Evolutionary conservation across 2,888 invertebrate species (phyloP).

Genomic region (Nomada ferruginata): DNA sequence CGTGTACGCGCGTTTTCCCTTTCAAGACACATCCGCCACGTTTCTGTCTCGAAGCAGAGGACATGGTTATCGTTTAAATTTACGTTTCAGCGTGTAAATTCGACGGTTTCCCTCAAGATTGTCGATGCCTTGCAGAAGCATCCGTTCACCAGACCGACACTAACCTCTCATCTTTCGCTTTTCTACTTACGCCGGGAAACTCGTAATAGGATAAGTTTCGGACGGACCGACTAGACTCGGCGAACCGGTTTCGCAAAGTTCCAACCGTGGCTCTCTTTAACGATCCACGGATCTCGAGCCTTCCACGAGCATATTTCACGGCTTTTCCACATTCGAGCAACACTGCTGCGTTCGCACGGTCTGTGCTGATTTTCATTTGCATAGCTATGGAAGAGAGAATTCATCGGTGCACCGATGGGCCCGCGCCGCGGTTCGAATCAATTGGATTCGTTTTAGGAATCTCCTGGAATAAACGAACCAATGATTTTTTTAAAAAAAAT

Average conservation of each 20-base stretch:
- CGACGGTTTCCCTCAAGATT: constrained; percentile 45
- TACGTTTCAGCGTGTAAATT: constrained; percentile 50
- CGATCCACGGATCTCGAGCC: constrained; percentile 65
- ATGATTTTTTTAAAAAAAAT: too few relatives aligned
- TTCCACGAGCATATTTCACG: constrained; percentile 42
- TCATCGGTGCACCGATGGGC: neutral
- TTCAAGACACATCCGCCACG: constrained; percentile 16
- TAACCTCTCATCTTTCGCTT: neutral
- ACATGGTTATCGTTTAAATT: constrained; percentile 30
- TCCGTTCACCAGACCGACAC: constrained; percentile 27
- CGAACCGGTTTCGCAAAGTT: constrained; percentile 73
- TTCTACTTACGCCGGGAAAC: constrained; percentile 54
- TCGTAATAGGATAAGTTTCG: constrained; percentile 79
- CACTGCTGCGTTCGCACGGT: neutral
- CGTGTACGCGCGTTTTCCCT: constrained; percentile 9
- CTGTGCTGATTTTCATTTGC: constrained; percentile 36
- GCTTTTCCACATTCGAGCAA: constrained; percentile 28
- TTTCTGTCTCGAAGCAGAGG: constrained; percentile 10
- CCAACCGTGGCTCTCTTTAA: constrained; percentile 63
- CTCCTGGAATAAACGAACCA: too few relatives aligned
- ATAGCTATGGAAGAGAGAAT: neutral
- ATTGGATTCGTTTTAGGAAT: too few relatives aligned
- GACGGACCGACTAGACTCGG: constrained; percentile 68
- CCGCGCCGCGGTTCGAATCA: neutral
- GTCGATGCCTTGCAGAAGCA: constrained; percentile 33